phyloP scores from a whole-genome alignment of 2,888 invertebrate species.

The Watsonalla binaria region DNA sequence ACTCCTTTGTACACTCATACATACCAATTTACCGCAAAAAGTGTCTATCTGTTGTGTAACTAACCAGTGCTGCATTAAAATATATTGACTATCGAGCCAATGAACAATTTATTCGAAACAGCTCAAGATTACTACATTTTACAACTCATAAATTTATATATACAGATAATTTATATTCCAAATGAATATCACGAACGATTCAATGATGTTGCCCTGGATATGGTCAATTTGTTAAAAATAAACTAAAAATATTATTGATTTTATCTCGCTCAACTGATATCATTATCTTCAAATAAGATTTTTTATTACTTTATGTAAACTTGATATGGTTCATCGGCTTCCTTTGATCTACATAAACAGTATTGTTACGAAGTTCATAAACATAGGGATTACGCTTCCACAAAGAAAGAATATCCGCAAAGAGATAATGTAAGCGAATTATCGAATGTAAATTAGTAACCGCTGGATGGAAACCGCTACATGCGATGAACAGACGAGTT shows the following conservation, averaged over 20 bases:
- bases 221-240: conserved; percentile 6
- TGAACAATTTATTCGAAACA: conserved; percentile 12
- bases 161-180: not conserved
- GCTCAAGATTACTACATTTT: not conserved
- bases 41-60: conserved; percentile 3
- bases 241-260: conserved; percentile 8
- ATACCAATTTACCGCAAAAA: conserved; percentile 7
- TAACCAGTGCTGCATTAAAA: conserved; percentile 4
- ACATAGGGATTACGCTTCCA: not conserved
- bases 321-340: not conserved
- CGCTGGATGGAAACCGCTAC: conserved; percentile 1
- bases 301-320: not conserved
- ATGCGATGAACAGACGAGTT: not conserved
- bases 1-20: conserved; percentile 18
- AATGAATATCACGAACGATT: no score
- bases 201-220: not conserved
- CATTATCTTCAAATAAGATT: not conserved
- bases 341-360: not conserved
- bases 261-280: conserved; percentile 4
- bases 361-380: not conserved
- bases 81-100: conserved; percentile 1
- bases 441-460: conserved; percentile 6
- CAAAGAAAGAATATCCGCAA: not conserved
- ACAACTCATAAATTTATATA: not conserved
- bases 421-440: conserved; percentile 1